Percentiles rank a stretch among this genome's conserved stretches.
These are phyloP conservation scores for Caerostris darwini DNA, from an alignment of 1,140 invertebrate species.

Conservation along the genomic window DNA sequence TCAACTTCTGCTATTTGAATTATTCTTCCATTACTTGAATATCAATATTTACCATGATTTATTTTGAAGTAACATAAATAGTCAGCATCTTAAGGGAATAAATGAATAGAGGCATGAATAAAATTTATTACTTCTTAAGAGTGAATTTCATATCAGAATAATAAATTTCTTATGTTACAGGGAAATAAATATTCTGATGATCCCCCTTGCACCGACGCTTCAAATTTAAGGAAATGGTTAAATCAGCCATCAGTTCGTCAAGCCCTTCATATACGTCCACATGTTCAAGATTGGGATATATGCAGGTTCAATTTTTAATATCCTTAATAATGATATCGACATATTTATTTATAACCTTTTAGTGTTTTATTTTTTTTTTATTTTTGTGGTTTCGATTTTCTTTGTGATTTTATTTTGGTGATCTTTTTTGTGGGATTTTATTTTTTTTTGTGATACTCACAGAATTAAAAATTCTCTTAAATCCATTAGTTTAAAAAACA, in stretches of 20 bases:
- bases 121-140: too few species aligned
- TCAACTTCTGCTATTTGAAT: too few species aligned
- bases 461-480: background rate
- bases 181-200: conserved; percentile 72
- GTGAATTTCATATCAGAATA: conserved; percentile 21
- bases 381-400: background rate
- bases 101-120: too few species aligned
- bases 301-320: conserved; percentile 80
- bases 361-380: background rate
- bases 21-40: too few species aligned
- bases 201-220: conserved; percentile 82
- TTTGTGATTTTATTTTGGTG: background rate
- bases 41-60: too few species aligned
- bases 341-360: background rate
- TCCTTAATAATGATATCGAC: too few species aligned
- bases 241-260: conserved; percentile 81
- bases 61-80: too few species aligned
- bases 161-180: conserved; percentile 57
- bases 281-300: conserved; percentile 80
- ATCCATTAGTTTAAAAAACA: background rate
- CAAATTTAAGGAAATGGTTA: conserved; percentile 81
- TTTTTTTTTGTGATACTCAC: background rate
- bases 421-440: background rate
- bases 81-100: background rate
- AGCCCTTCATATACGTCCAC: conserved; percentile 82